Conservation (phyloP, 92 coral and sea anemone genomes). For the Pocillopora meandrina region DNA sequence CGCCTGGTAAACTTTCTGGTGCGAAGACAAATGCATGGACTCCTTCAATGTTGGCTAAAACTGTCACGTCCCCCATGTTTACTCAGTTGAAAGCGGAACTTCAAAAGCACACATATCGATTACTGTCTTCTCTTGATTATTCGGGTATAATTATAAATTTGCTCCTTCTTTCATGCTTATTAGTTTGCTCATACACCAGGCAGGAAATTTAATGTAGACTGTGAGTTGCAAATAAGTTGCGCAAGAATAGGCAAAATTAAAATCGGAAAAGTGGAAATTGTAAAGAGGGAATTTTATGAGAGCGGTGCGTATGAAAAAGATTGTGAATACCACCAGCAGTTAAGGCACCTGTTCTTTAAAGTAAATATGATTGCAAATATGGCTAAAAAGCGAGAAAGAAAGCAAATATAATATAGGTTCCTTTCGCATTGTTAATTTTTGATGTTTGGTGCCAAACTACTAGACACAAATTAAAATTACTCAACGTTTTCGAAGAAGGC, state of each 20-base stretch:
- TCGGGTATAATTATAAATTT: not conserved
- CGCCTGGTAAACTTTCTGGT: not conserved
- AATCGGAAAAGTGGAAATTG: not conserved
- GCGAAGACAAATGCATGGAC: not conserved
- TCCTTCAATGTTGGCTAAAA: not conserved
- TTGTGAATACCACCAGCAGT: not conserved
- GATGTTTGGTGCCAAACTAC: not conserved
- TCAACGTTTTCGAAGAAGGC: too few relatives aligned
- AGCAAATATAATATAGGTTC: conserved; percentile 14
- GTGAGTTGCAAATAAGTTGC: not conserved
- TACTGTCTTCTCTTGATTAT: not conserved
- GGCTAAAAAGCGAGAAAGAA: not conserved
- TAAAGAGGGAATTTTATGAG: not conserved
- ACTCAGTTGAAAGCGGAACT: not conserved
- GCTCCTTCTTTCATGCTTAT: not conserved
- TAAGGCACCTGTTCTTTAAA: conserved; percentile 24
- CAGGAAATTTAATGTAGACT: not conserved
- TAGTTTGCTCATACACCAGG: not conserved
- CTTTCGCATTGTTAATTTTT: not conserved
- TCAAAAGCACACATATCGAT: not conserved
- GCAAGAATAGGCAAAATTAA: not conserved
- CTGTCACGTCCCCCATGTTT: not conserved
- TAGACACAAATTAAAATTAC: too few relatives aligned
- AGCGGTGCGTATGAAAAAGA: not conserved
- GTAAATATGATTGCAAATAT: conserved; percentile 14